Evolutionary conservation across 2,888 invertebrate genomes (phyloP), one percentile per base, ranked within the genome.

Genomic region (Drosophila parthenogenetica): DNA sequence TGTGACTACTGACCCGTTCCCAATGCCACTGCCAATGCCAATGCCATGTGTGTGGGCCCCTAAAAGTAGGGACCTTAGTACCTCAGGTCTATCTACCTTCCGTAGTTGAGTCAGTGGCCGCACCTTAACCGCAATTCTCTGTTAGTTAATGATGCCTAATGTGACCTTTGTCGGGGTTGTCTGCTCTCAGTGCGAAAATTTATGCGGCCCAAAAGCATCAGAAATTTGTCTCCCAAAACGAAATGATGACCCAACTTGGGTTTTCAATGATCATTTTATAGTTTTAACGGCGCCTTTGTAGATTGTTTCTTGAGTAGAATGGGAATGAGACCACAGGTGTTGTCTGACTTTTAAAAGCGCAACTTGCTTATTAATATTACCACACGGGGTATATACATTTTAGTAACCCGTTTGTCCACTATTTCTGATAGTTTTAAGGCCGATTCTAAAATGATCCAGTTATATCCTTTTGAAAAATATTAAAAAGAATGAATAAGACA

Each of bases 121-220:
- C 82, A 78, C 75, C 80, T 84, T 57, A 55, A 72, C 85, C 75
- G 73, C 82, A 81, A 67, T 73, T 66, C 65, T 69, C 40, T 39
- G 43, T 25, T 61, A 51, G 51, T 82, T 81, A 81, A 81, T 81
- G 81, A 81, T 73, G 83, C 80, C 83, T 81, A 81, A 81, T 81
- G 83, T 76, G 65, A 66, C 69, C 79, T 75, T 79, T 78, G 25
- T 61, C 40, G 32, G 32, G 35, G 53, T 62, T 42, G 48, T 14
- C 57, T 48, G 64, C 43, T 45, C 62, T 68, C 79, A 74, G 68
- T 86, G 86, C 69, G 68, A 79, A 81, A 79, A 85, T 81, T 82
- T 81, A 86, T 82, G 80, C 80, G 59, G 40, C 64, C 67, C 55
- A 51, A 63, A 59, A 61, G 60, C 60, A 77, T 60, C 73, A 42